Base-by-base conservation (phyloP, 2,888 invertebrate genomes). In the Acronicta leporina region DNA sequence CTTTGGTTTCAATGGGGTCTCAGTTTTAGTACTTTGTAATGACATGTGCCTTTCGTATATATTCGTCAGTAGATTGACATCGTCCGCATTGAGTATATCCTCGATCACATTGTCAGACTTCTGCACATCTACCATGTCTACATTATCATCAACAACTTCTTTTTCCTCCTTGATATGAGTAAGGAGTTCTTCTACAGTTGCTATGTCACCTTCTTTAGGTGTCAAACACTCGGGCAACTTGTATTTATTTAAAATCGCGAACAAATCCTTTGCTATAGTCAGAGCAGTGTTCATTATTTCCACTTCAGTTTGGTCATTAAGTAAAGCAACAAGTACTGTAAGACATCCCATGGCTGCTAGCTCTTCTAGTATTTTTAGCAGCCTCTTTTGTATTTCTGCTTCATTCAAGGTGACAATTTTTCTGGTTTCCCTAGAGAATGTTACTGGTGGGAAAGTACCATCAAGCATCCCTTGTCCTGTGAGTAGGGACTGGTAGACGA, bases 381-480 rank as follows among this genome's bases (percentile, higher is more conserved):
- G 89, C 60, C 97, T 92, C 65, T 90, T 95, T 74, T 95, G 95
- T 49, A 96, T 96, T 87, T 97, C 97, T 0, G 86, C 86, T 59
- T 96, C 96, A 27, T 96, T 97, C 10, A 98, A 86, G 0, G 96
- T 96, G 4, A 97, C 96, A 16, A 97, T 98, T 89, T 97, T 97
- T 60, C 96, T 95, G 6, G 96, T 94, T 85, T 97, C 97, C 80
- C 96, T 96, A 0, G 97, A 97, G 85, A 97, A 97, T 0, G 97
- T 97, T 0, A 97, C 96, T 0, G 95, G 95, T 0, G 97, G 97
- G 86, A 97, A 97, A 0, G 92, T 95, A 0, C 97, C 97, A 81
- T 98, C 97, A 11, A 97, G 95, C 97, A 97, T 97, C n/a, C 97
- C 97, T 88, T 97, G 97, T 79, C 97, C 95, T 0, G 94, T 95